phyloP scores from a whole-genome alignment of 2,797 vertebrate species.

The Danionella dracula region DNA sequence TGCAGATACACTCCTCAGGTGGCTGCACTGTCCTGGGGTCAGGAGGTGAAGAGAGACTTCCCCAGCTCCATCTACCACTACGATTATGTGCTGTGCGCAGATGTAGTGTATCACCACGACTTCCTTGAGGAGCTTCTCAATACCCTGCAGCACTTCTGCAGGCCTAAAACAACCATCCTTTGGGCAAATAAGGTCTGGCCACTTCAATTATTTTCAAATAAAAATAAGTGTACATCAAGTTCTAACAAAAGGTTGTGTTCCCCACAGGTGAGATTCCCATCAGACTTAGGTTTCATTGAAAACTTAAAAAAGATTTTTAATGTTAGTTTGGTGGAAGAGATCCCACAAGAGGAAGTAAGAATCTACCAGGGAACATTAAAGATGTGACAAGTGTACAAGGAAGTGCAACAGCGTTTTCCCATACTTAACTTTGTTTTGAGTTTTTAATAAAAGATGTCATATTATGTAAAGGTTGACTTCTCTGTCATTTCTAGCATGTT shows the following conservation, averaged over 20 bases:
- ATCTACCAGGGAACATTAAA: constrained; percentile 77
- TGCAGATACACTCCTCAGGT: constrained; percentile 79
- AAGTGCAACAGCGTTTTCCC: background rate
- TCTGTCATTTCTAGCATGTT: too few relatives aligned
- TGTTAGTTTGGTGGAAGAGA: constrained; percentile 73
- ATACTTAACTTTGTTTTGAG: too few relatives aligned
- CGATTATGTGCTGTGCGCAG: constrained; percentile 85
- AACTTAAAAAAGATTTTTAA: constrained; percentile 72
- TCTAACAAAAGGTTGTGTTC: too few relatives aligned
- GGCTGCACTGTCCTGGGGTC: constrained; percentile 80
- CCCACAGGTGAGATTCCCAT: constrained; percentile 75
- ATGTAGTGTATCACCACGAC: constrained; percentile 86
- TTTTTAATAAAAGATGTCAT: too few relatives aligned
- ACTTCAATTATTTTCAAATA: too few relatives aligned
- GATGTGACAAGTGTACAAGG: constrained; percentile 46
- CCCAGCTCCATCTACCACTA: constrained; percentile 68
- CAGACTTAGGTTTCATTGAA: constrained; percentile 80
- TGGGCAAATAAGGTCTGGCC: constrained; percentile 83
- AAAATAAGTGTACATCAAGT: too few relatives aligned
- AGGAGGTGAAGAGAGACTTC: constrained; percentile 70
- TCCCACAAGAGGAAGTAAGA: constrained; percentile 72
- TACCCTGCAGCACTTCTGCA: constrained; percentile 84
- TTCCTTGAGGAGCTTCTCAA: constrained; percentile 73
- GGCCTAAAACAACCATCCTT: constrained; percentile 73
- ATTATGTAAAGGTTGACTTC: too few relatives aligned